A percentile compares a stretch with the other conserved stretches of the same genome.
phyloP scores from a whole-genome alignment of 2,113 vertebrate species.

The Cyanoderma ruficeps region DNA sequence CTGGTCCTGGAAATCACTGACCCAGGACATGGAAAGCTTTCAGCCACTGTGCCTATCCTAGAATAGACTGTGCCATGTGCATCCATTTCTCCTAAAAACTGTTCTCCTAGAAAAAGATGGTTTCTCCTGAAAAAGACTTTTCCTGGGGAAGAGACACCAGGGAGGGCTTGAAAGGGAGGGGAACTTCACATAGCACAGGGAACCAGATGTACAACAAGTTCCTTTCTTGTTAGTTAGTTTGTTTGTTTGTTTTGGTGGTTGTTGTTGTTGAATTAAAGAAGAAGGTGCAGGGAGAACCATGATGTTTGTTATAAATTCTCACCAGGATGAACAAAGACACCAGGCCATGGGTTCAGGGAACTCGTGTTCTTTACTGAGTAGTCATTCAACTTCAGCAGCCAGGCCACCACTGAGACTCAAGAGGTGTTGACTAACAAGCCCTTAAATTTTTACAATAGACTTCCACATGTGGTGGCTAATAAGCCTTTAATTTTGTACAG shows the following conservation, averaged over 20 bases:
- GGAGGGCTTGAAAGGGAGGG: background rate
- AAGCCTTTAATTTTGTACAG: background rate
- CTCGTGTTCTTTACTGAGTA: background rate
- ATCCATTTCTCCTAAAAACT: background rate
- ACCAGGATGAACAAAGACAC: background rate
- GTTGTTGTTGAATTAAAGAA: background rate
- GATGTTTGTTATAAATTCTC: background rate
- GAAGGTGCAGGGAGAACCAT: accelerated
- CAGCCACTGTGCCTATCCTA: background rate
- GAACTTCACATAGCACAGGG: background rate
- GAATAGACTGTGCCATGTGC: background rate
- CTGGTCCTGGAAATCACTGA: background rate
- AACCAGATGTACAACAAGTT: background rate
- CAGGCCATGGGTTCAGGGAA: background rate
- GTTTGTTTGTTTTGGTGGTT: background rate
- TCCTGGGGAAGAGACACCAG: background rate
- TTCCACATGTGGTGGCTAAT: background rate
- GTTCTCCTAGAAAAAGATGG: background rate
- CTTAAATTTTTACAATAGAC: background rate
- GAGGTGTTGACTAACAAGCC: background rate
- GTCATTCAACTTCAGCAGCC: background rate
- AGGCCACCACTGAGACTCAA: background rate
- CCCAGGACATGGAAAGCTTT: background rate
- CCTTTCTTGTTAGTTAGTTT: background rate
- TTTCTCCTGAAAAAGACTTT: background rate